phyloP scores from a whole-genome alignment of 2,113 vertebrate species.

The Scolopax mira region DNA sequence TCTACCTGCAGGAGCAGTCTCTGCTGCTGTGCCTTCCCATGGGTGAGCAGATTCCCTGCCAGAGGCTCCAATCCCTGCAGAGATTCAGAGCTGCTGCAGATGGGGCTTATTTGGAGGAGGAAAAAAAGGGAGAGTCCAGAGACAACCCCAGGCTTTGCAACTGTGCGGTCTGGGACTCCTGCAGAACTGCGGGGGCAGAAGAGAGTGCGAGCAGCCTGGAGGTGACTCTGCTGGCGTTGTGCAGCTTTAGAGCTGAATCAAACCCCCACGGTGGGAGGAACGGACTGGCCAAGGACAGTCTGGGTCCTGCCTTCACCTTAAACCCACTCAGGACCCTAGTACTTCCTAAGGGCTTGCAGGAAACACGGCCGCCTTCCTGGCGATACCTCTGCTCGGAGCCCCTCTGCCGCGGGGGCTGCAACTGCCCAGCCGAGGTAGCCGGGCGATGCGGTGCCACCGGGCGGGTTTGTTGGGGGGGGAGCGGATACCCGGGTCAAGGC shows the following conservation, averaged over 20 bases:
- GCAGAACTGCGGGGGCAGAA: conserved; percentile 11
- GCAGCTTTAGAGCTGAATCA: neutral
- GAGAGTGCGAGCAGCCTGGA: neutral
- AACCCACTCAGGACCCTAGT: neutral
- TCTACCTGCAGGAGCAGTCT: conserved; percentile 7
- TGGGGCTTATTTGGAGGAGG: neutral
- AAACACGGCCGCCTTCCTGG: neutral
- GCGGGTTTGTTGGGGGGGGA: too few relatives aligned
- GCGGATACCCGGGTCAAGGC: neutral
- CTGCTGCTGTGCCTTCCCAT: conserved; percentile 2
- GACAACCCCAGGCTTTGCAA: neutral
- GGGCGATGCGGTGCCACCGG: neutral
- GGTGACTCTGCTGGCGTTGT: neutral
- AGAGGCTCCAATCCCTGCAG: neutral
- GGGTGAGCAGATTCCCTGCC: neutral
- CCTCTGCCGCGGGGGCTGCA: neutral
- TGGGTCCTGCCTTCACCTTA: neutral
- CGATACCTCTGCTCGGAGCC: neutral
- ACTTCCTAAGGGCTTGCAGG: neutral
- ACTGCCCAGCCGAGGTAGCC: neutral
- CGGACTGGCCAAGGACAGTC: neutral
- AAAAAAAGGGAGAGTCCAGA: neutral
- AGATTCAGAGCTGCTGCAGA: neutral
- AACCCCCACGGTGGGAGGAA: neutral
- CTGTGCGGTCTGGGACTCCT: neutral